Evolutionary conservation across 2,888 invertebrate genomes (phyloP), one percentile per base, ranked within the genome.

Genomic region (Tuta absoluta): DNA sequence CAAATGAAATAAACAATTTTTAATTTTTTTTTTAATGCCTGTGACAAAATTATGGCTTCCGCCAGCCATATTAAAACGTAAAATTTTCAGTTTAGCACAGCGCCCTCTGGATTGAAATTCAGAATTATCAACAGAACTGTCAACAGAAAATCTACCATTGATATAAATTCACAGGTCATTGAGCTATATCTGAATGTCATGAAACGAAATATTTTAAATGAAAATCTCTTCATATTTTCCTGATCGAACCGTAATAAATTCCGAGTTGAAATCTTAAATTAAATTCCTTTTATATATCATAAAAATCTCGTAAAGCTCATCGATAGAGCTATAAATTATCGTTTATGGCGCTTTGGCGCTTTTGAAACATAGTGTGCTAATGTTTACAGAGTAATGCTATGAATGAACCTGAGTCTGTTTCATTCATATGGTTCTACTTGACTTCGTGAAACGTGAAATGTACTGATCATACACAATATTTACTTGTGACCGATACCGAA

Each of bases 221-320:
- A 4, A 53, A 24, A 53, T 11, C 24, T 33, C 56, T 28, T 14
- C 17, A 56, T 17, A 24, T 24, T 56, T n/a, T n/a, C 19, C 11
- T 21, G 38, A 38, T 58, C 33, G 23, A 23, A 28, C 37, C 12
- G 63, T 57, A 17, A 57, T 56, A 56, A 63, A 63, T 63, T 17
- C 24, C 8, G 41, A 60, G 51, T 70, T 73, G 72, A 73, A 75
- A 70, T 77, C 76, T 78, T 73, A 77, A 78, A 79, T 78, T 76
- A 76, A 77, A 78, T 66, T 68, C 72, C 69, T 68, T 77, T 76
- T 76, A 69, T 74, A 70, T 69, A 69, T 66, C 69, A 72, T 77
- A 77, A 78, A 78, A 70, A 62, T 63, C 66, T 67, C 71, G 66
- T 77, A 77, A 77, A 77, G 58, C 69, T 37, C 41, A 60, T 60